These are phyloP conservation scores for Helicoverpa zea DNA, from an alignment of 1,140 invertebrate species.

Conservation along the genomic window DNA sequence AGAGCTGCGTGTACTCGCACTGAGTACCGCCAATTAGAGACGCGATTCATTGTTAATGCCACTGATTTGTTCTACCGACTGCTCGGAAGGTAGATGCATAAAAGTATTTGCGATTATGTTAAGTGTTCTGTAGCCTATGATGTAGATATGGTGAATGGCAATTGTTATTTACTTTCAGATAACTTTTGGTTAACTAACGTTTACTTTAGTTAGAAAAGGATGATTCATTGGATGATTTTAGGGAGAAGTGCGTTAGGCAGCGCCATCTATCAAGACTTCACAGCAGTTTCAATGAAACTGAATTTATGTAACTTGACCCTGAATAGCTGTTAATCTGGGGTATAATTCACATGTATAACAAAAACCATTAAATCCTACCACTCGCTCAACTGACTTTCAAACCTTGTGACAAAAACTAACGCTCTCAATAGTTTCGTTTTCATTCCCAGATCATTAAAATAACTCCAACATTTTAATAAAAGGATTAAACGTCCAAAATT, in stretches of 20 bases:
- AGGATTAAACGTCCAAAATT: conserved; percentile 48
- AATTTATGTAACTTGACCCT: no score
- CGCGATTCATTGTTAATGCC: conserved; percentile 37
- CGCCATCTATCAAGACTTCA: no score
- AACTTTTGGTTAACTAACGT: no score
- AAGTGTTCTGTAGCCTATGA: no score
- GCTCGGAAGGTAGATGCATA: neutral
- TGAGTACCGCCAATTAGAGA: conserved; percentile 36
- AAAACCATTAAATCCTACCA: neutral
- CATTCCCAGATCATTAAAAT: conserved; percentile 50
- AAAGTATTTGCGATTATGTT: neutral
- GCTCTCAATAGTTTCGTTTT: conserved; percentile 6
- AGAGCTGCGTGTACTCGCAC: conserved; percentile 50
- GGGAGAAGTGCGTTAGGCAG: no score
- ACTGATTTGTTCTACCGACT: conserved; percentile 17
- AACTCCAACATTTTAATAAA: conserved; percentile 47
- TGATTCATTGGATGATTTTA: no score
- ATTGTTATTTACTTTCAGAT: neutral
- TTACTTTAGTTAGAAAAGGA: no score
- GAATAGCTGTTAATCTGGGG: neutral
- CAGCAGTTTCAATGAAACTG: no score
- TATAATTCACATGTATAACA: neutral
- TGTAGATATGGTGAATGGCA: no score
- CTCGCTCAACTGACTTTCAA: conserved; percentile 17
- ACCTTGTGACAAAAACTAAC: conserved; percentile 32